Evolutionary conservation across 2,888 invertebrate species (phyloP).

Genomic region (Capitulum mitella): DNA sequence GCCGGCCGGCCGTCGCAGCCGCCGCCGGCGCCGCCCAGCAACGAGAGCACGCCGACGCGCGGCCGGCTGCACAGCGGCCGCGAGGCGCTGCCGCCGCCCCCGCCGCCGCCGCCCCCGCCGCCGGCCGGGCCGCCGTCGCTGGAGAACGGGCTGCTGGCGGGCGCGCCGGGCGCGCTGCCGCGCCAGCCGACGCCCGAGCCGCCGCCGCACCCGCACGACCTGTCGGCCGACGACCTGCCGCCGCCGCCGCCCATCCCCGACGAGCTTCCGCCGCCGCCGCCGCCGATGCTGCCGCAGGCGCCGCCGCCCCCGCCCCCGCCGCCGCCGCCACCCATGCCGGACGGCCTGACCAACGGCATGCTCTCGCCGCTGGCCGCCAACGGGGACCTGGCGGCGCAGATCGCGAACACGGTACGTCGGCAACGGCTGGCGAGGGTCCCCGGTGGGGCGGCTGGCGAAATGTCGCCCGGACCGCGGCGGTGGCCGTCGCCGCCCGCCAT

Average conservation of each 20-base stretch:
- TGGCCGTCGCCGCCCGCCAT: too few relatives aligned
- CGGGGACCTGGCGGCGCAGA: neutral
- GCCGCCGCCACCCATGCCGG: constrained; percentile 37
- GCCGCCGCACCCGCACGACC: neutral
- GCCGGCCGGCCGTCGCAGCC: constrained; percentile 71
- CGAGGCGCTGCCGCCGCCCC: constrained; percentile 35
- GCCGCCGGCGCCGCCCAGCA: constrained; percentile 66
- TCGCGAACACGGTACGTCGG: neutral
- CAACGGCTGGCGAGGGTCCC: neutral
- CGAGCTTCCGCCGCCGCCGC: constrained; percentile 55
- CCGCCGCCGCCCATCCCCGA: constrained; percentile 36
- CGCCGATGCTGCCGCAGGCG: constrained; percentile 47
- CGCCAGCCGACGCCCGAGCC: constrained; percentile 50
- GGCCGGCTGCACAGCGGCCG: constrained; percentile 30
- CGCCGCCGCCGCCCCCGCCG: constrained; percentile 38
- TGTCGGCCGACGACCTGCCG: constrained; percentile 36
- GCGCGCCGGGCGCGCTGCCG: constrained; percentile 52
- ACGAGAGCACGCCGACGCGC: constrained; percentile 2
- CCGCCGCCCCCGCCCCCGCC: constrained; percentile 43
- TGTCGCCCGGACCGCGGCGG: too few relatives aligned
- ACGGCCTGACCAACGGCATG: constrained; percentile 29
- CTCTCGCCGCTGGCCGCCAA: neutral
- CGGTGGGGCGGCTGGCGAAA: too few relatives aligned
- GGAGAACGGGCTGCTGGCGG: constrained; percentile 49
- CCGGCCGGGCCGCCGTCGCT: constrained; percentile 59